Base-by-base conservation (phyloP, 2,888 invertebrate genomes). In the Molanna angustata region DNA sequence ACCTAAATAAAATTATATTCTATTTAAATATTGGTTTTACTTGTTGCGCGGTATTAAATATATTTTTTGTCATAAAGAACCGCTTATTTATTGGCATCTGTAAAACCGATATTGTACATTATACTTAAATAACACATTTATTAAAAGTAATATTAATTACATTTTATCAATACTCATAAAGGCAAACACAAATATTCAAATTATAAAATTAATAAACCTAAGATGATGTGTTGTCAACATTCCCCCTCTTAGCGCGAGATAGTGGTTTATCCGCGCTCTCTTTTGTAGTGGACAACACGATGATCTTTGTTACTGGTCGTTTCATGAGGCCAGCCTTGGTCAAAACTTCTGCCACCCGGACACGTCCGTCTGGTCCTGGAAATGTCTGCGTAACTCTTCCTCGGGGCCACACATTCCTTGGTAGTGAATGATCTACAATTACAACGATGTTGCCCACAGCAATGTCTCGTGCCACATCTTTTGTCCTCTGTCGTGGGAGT, bases 401-500 rank as follows among this genome's bases (percentile, higher is more conserved):
- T 2, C 41, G 21, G 1, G 44, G 43, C 55, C 55, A 53, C 2
- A 21, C 21, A 20, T 52, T 55, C 1, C 55, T 13, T 9, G 55
- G 55, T 2, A 47, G 17, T 2, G 9, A 33, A 11, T 22, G 11
- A 27, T 55, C 55, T 14, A 21, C 27, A 2, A 55, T 9, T 9
- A 52, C 16, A 1, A 56, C 56, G 6, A 49, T 11, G 20, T 56
- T 52, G 0, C 47, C 56, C 16, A 33, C 9, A n/a, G n/a, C n/a
- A 11, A 6, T n/a, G 43, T 17, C 3, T 9, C 4, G 2, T 9
- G 2, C 2, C 39, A 47, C 1, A 4, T 9, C 6, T n/a, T n/a
- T n/a, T 40, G 14, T 56, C 60, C 59, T 27, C 47, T 46, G 27
- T n/a, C 58, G 32, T 1, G 47, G 42, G 0, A 45, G 9, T 1